A percentile compares a stretch with the other conserved stretches of the same genome.
These are phyloP conservation scores for Anoplolepis gracilipes DNA, from an alignment of 1,140 invertebrate genomes.

Conservation along the genomic window DNA sequence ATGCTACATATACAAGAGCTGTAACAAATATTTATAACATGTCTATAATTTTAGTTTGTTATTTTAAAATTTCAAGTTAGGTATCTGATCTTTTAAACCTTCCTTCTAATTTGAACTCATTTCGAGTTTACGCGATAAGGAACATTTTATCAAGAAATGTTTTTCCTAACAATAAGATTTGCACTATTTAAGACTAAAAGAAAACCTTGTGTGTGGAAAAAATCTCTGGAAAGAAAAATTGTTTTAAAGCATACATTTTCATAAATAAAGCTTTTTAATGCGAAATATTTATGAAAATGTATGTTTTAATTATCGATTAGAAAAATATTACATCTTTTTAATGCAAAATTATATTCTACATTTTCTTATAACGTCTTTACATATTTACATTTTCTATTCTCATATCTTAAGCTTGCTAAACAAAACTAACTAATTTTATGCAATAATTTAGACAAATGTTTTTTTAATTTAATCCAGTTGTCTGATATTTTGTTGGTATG, in stretches of 20 bases:
- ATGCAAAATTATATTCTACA: neutral
- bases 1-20: neutral
- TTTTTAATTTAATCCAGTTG: slow-evolving; percentile 5
- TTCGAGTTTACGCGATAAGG: neutral
- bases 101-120: neutral
- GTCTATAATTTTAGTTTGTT: neutral
- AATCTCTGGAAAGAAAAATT: neutral
- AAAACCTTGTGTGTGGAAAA: neutral
- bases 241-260: no score
- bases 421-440: neutral
- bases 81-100: neutral
- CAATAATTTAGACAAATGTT: neutral
- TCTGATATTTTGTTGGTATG: neutral
- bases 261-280: no score
- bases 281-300: no score
- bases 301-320: no score
- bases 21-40: neutral
- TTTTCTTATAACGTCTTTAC: neutral
- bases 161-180: neutral
- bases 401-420: neutral
- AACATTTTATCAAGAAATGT: neutral
- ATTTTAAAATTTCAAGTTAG: neutral
- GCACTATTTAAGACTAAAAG: neutral
- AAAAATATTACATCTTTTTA: neutral
- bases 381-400: no score